Percentiles rank a stretch among this genome's conserved stretches.
These are phyloP conservation scores for Dascillus cervinus DNA, from an alignment of 2,888 invertebrate species.

Conservation along the genomic window DNA sequence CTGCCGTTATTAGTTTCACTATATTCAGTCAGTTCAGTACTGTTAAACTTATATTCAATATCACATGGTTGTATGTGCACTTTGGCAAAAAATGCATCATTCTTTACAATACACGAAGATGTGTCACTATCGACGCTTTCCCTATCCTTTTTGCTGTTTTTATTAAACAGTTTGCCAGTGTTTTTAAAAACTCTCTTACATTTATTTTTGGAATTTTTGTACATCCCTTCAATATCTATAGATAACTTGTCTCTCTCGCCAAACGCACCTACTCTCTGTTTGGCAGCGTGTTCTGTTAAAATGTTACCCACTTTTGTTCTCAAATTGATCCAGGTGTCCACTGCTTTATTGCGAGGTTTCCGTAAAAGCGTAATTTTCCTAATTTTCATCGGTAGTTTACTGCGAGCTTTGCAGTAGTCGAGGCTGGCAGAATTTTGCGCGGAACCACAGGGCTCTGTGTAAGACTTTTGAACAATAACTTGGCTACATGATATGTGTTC, in stretches of 20 bases:
- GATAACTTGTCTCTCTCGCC: slow-evolving; percentile 31
- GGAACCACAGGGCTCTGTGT: slow-evolving; percentile 5
- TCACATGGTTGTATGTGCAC: slow-evolving; percentile 28
- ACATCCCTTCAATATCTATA: slow-evolving; percentile 38
- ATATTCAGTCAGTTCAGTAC: slow-evolving; percentile 9
- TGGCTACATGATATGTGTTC: slow-evolving; percentile 39
- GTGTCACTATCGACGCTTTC: slow-evolving; percentile 21
- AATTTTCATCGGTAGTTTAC: slow-evolving; percentile 29
- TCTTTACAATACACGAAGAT: slow-evolving; percentile 28
- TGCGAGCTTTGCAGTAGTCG: slow-evolving; percentile 30
- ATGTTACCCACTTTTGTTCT: slow-evolving; percentile 35
- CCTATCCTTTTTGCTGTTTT: slow-evolving; percentile 17
- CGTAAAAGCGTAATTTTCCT: slow-evolving; percentile 26
- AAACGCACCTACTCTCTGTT: slow-evolving; percentile 37
- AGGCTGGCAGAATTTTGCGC: slow-evolving; percentile 20
- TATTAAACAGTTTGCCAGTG: slow-evolving; percentile 35
- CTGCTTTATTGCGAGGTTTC: slow-evolving; percentile 31
- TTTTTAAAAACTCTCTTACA: slow-evolving; percentile 36
- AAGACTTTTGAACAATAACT: slow-evolving; percentile 14
- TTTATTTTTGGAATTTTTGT: slow-evolving; percentile 37
- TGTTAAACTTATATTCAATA: slow-evolving; percentile 32
- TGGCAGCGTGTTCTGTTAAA: slow-evolving; percentile 35
- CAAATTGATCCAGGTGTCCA: slow-evolving; percentile 34
- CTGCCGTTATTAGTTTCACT: slow-evolving; percentile 11
- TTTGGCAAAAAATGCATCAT: slow-evolving; percentile 30